phyloP scores from a whole-genome alignment of 2,113 vertebrate genomes.

The Tetraodon nigroviridis region DNA sequence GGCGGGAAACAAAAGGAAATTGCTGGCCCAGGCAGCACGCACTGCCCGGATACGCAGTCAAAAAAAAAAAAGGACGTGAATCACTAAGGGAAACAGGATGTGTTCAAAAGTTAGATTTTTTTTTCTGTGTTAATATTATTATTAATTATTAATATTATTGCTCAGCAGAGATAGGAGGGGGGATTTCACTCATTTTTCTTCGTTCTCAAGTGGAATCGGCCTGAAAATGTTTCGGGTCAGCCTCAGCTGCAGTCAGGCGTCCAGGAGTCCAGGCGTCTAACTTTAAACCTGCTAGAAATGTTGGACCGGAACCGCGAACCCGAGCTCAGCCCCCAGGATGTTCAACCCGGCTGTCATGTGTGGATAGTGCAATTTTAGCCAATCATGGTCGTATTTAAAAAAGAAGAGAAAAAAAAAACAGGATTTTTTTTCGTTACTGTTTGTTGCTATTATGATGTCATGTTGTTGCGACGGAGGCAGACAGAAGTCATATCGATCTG shows the following conservation, averaged over 20 bases:
- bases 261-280: too few species aligned
- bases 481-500: conserved; percentile 64
- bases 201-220: conserved; percentile 55
- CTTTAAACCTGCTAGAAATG: conserved; percentile 49
- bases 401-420: background rate
- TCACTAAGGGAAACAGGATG: conserved; percentile 71
- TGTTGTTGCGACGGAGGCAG: conserved; percentile 55
- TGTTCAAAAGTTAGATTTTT: conserved; percentile 65
- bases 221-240: conserved; percentile 50
- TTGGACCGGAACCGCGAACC: conserved; percentile 54
- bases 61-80: conserved; percentile 59
- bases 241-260: conserved; percentile 53
- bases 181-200: conserved; percentile 52
- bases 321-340: conserved; percentile 55
- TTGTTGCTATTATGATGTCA: conserved; percentile 68
- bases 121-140: conserved; percentile 67
- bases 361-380: conserved; percentile 46
- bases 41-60: conserved; percentile 49
- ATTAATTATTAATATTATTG: conserved; percentile 65
- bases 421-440: conserved; percentile 73
- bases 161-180: conserved; percentile 59
- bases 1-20: conserved; percentile 66
- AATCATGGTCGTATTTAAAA: background rate
- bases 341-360: conserved; percentile 60
- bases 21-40: conserved; percentile 59